A percentile compares a stretch with the other conserved stretches of the same genome.
Evolutionary conservation across 1,140 invertebrate species (phyloP).

Genomic region (Batillaria attramentaria): DNA sequence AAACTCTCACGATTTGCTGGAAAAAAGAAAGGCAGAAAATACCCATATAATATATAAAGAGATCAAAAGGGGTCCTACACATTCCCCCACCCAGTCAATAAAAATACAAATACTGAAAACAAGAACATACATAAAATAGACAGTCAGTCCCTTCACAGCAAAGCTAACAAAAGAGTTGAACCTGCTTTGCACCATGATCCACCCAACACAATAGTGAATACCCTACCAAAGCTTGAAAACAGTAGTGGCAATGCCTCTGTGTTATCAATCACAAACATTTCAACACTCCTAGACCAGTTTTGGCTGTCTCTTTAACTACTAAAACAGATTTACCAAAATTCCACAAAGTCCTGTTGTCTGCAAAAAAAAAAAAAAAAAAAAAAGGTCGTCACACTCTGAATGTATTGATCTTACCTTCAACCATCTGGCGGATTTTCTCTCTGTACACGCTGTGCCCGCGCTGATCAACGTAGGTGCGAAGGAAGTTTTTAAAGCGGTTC

Average conservation of each 20-base stretch:
- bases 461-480: slow-evolving; percentile 90
- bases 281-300: too few species aligned
- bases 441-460: slow-evolving; percentile 92
- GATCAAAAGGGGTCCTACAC: not conserved
- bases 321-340: not conserved
- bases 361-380: too few species aligned
- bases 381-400: not conserved
- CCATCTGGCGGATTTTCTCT: slow-evolving; percentile 95
- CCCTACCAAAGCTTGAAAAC: too few species aligned
- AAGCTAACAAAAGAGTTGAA: not conserved
- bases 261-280: too few species aligned
- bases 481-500: slow-evolving; percentile 96
- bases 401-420: slow-evolving; percentile 78
- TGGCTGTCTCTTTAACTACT: not conserved
- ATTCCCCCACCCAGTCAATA: not conserved
- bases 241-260: too few species aligned
- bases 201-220: too few species aligned
- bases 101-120: not conserved
- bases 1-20: slow-evolving; percentile 84
- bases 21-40: slow-evolving; percentile 22
- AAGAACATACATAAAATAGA: too few species aligned
- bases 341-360: too few species aligned
- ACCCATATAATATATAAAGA: not conserved
- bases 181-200: too few species aligned
- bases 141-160: too few species aligned